These are phyloP conservation scores for Typhlichthys eigenmanni DNA, from an alignment of 2,797 vertebrate genomes.

Conservation along the genomic window DNA sequence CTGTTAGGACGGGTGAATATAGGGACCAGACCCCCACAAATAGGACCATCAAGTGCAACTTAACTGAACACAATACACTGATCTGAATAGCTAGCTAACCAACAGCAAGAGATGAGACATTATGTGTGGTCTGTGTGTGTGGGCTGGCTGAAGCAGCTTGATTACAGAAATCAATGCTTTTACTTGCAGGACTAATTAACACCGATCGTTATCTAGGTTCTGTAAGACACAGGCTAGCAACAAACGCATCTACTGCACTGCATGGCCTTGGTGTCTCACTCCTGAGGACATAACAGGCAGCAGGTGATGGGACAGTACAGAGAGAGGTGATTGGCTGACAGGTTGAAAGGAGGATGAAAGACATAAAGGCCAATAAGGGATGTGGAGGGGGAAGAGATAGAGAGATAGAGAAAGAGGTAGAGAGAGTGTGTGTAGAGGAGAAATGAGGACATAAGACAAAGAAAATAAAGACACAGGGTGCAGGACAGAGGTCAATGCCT, in stretches of 20 bases:
- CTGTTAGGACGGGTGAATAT: no score
- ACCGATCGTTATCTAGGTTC: conserved; percentile 53
- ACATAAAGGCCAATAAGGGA: no score
- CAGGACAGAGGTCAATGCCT: conserved; percentile 23
- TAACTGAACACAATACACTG: no score
- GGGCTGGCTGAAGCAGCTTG: conserved; percentile 23
- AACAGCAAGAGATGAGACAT: no score
- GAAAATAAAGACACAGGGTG: conserved; percentile 7
- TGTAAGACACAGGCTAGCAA: conserved; percentile 18
- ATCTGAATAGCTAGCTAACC: no score
- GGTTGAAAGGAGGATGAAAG: not conserved
- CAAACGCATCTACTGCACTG: conserved; percentile 17
- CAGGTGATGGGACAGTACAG: conserved; percentile 39
- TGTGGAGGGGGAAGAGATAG: not conserved
- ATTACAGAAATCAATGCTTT: conserved; percentile 68
- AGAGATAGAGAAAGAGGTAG: conserved; percentile 13
- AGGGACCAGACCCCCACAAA: no score
- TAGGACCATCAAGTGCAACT: no score
- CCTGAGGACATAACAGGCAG: conserved; percentile 40
- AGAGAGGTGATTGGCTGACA: conserved; percentile 18
- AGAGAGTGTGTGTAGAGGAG: conserved; percentile 47
- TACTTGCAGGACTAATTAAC: conserved; percentile 63
- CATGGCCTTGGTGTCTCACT: conserved; percentile 20
- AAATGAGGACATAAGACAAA: conserved; percentile 13
- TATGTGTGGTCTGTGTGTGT: not conserved